Base-by-base conservation (phyloP, 2,797 vertebrate genomes). In the Dicrostonyx torquatus region DNA sequence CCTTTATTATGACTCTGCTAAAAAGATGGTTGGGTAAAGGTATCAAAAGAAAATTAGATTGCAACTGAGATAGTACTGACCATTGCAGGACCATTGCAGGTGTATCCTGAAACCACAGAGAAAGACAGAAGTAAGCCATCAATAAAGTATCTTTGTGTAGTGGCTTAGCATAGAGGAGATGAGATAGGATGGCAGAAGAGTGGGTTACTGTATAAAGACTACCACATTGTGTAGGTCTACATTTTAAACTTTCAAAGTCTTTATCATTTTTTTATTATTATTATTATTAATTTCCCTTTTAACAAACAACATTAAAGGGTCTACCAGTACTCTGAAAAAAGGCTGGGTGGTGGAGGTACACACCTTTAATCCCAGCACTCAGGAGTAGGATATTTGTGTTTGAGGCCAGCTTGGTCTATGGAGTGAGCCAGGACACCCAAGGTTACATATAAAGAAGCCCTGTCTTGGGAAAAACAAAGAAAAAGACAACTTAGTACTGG, bases 201-300 rank as follows among this genome's bases (percentile, higher is more conserved):
- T 66, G 43, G 48, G 58, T 53, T 70, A 11, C 13, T 37, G 37
- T 55, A 72, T 31, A 50, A n/a, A 64, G 45, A 37, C 60, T 40
- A 60, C 9, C 53, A 6, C 55, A 73, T 9, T 77, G 72, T 82
- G 85, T 84, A 79, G 18, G 78, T 89, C 5, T 87, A 11, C 11
- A 68, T 93, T 95, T 76, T 90, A 85, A 92, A 7, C 82, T 79
- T 96, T 31, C 82, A 86, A 82, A 91, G 58, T 24, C 11, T 82
- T 85, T 77, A 75, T 79, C 75, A 50, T 55, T 55, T 48, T 48
- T 11, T 48, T 55, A 55, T 58, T 58, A 22, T 58, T 58, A 22
- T 58, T 58, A 58, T 58, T 37, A 43, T 29, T 58, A 82, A 86
- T 93, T 94, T 96, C 85, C 22, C 66, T n/a, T 95, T 0, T 94